Evolutionary conservation across 2,797 vertebrate genomes (phyloP), one percentile per base, ranked within the genome.

Genomic region (Dromococcyx pavoninus): DNA sequence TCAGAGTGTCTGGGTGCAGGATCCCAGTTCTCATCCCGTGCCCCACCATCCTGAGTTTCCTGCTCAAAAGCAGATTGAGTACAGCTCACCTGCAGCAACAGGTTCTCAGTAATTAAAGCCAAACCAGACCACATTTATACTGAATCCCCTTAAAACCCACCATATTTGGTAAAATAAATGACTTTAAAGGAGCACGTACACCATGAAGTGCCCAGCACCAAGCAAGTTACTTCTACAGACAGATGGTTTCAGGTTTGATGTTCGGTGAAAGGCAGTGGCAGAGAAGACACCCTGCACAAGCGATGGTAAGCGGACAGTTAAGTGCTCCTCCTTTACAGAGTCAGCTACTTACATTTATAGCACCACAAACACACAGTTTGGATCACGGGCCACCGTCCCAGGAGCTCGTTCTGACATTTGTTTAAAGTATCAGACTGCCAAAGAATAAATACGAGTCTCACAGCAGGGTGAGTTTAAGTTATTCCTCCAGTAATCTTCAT

Each of bases 101-200:
- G 61, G 69, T 86, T 88, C 81, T 86, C 73, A 53, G 80, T 90
- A 94, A 95, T 92, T 81, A 91, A 93, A 75, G 57, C 50, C 76
- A 60, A 69, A 82, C 84, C 19, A 79, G 37, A 35, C 27, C 43
- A 54, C 28, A 39, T 32, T 89, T 66, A 65, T 10, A 75, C 35
- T 46, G 64, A 93, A 90, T 44, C 87, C 81, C n/a, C 11, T 57
- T 61, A 67, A 92, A 75, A 88, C 24, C 27, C 58, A 48, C 0
- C 0, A 1, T 43, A 60, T 64, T 13, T 24, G 44, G 28, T 35
- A 28, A 81, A 87, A 71, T 11, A 88, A 75, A 46, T 12, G 1
- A 32, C 39, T 82, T 25, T 6, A 50, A 54, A 23, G 18, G 60
- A 50, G 32, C 60, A 58, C 9, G 28, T 43, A 44, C 15, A 27